Base-by-base conservation (phyloP, 2,113 vertebrate genomes). In the Pelvicachromis taeniatus region DNA sequence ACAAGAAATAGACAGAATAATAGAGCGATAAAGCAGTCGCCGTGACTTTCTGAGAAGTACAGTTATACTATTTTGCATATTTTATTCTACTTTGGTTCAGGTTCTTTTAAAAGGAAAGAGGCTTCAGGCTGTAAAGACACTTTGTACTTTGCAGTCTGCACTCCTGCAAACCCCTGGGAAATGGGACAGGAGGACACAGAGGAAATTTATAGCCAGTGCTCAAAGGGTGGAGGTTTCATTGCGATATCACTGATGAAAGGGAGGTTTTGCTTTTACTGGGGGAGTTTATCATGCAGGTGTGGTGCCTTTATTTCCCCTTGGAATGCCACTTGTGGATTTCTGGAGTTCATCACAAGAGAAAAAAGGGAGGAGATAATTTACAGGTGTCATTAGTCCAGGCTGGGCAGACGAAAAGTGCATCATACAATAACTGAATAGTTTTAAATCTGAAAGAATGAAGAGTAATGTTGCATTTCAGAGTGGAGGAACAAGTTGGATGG, bases 161-260 rank as follows among this genome's bases (percentile, higher is more conserved):
- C 9, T 73, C 23, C 26, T 1, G 26, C 21, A 17, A 70, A 17
- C 26, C 48, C 26, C 17, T 75, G 70, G 0, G 10, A 52, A 75
- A 75, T 0, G 1, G 45, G 45, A 75, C 26, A 13, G 45, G 26
- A 5, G 26, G 10, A 50, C 70, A 33, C 45, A 1, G 45, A 70
- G 14, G 21, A 75, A 75, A 52, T 75, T 52, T 75, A 52, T 75
- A 52, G 70, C 10, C 17, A 75, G 45, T 48, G 31, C 45, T 52
- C 26, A 75, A 52, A n/a, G 45, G 10, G 70, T 75, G 45, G 3
- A 1, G 70, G 45, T 75, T 75, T 75, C 45, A 31, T 8, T 5
- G 70, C 10, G 19, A n/a, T 50, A 52, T 33, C 70, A 75, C 70
- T 75, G 70, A 75, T 33, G 26, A 52, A 52, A 52, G 70, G 70